These are phyloP conservation scores for Chymomyza costata DNA, from an alignment of 1,140 invertebrate genomes.

Conservation along the genomic window DNA sequence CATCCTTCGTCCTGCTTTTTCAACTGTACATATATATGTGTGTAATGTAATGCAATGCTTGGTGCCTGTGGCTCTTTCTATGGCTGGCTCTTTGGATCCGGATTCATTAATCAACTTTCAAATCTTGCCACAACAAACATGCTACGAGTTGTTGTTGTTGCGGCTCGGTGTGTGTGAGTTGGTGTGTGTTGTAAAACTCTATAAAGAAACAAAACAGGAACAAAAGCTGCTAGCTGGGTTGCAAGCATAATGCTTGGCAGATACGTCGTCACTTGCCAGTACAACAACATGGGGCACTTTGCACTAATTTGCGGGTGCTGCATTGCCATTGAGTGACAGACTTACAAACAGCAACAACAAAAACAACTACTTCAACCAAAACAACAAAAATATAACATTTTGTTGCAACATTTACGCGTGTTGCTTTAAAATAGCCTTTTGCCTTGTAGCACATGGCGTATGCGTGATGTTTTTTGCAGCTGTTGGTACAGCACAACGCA, in stretches of 20 bases:
- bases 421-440: constrained; percentile 34
- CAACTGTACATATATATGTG: background rate
- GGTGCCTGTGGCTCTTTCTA: background rate
- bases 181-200: background rate
- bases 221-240: background rate
- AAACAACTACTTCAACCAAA: constrained; percentile 41
- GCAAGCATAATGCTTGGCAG: constrained; percentile 15
- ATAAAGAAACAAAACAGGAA: constrained; percentile 7
- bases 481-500: no score
- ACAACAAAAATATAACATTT: constrained; percentile 10
- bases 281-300: constrained; percentile 49
- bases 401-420: constrained; percentile 41
- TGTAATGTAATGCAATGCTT: no score
- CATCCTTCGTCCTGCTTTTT: background rate
- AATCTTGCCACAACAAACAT: constrained; percentile 68
- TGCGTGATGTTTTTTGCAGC: constrained; percentile 30
- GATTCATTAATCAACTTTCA: constrained; percentile 74
- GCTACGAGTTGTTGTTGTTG: constrained; percentile 39
- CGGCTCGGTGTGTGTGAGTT: background rate
- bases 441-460: constrained; percentile 25
- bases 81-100: constrained; percentile 29
- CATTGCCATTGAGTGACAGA: constrained; percentile 14
- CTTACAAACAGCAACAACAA: constrained; percentile 39
- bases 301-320: constrained; percentile 62
- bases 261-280: constrained; percentile 28